Evolutionary conservation across 2,797 vertebrate species (phyloP).

Genomic region (Syncerus caffer): DNA sequence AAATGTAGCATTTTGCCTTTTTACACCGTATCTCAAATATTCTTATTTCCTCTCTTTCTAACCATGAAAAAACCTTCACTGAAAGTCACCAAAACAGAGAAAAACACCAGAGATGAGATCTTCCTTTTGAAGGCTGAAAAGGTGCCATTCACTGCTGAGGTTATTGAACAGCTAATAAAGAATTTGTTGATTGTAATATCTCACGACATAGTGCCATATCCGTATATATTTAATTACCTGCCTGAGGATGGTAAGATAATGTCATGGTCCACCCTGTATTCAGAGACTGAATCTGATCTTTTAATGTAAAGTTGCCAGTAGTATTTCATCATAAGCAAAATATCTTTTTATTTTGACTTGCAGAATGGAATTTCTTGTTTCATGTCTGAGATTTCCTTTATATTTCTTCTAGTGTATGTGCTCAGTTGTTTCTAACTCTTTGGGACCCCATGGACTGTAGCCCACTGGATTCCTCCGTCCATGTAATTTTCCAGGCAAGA

Average conservation of each 20-base stretch:
- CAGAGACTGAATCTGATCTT: constrained; percentile 41
- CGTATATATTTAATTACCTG: not conserved
- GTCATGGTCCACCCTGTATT: constrained; percentile 2
- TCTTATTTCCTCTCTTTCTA: not conserved
- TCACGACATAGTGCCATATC: constrained; percentile 48
- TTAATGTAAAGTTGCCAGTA: constrained; percentile 41
- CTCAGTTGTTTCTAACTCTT: not conserved
- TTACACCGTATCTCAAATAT: not conserved
- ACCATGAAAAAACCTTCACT: too few species aligned
- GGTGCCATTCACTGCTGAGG: constrained; percentile 24
- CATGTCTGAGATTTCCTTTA: constrained; percentile 75
- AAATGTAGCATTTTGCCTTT: not conserved
- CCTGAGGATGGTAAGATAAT: constrained; percentile 24
- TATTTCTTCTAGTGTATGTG: constrained; percentile 53
- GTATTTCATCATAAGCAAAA: not conserved
- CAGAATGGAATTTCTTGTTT: constrained; percentile 72
- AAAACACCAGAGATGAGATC: too few species aligned
- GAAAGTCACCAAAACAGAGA: too few species aligned
- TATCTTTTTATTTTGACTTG: constrained; percentile 59
- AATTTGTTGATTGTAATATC: constrained; percentile 67
- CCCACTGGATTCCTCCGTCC: not conserved
- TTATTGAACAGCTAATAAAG: constrained; percentile 13
- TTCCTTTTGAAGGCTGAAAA: constrained; percentile 22
- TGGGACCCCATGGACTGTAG: not conserved
- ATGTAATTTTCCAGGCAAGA: not conserved